These are phyloP conservation scores for Smutsia temminckii DNA, from an alignment of 2,797 vertebrate species.

Conservation along the genomic window DNA sequence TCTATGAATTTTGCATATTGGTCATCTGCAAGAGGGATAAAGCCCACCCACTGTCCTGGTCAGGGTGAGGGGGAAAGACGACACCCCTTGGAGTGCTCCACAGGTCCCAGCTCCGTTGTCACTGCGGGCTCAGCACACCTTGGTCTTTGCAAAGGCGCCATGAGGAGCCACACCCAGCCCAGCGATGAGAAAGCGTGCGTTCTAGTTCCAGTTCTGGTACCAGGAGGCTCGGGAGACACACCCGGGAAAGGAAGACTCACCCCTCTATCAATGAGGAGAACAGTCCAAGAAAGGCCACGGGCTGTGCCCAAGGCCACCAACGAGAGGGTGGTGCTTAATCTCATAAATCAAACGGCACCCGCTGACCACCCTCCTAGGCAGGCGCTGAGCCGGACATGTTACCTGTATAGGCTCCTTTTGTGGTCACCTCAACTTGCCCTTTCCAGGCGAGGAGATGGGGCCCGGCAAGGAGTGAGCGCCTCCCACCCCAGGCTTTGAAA, in stretches of 20 bases:
- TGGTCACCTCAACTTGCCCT: fast-evolving
- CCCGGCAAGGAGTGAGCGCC: fast-evolving
- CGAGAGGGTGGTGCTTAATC: background rate
- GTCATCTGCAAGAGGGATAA: background rate
- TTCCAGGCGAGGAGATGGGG: too few relatives aligned
- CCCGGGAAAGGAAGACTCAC: conserved; percentile 10
- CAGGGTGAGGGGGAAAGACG: background rate
- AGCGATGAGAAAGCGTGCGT: background rate
- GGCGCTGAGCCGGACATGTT: fast-evolving
- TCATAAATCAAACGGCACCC: fast-evolving
- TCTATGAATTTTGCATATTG: background rate
- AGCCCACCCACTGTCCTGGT: background rate
- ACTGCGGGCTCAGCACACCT: background rate
- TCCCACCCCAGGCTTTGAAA: fast-evolving
- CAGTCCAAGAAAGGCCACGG: fast-evolving
- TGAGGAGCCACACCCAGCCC: background rate
- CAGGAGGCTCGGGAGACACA: background rate
- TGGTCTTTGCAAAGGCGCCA: too few relatives aligned
- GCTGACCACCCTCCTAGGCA: fast-evolving
- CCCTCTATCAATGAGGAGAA: background rate
- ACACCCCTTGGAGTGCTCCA: fast-evolving
- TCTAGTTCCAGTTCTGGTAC: background rate
- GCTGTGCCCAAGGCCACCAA: background rate
- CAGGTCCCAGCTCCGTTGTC: too few relatives aligned
- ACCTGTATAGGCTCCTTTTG: fast-evolving